phyloP scores from a whole-genome alignment of 2,113 vertebrate species.

The Rhinopomastus cyanomelas region DNA sequence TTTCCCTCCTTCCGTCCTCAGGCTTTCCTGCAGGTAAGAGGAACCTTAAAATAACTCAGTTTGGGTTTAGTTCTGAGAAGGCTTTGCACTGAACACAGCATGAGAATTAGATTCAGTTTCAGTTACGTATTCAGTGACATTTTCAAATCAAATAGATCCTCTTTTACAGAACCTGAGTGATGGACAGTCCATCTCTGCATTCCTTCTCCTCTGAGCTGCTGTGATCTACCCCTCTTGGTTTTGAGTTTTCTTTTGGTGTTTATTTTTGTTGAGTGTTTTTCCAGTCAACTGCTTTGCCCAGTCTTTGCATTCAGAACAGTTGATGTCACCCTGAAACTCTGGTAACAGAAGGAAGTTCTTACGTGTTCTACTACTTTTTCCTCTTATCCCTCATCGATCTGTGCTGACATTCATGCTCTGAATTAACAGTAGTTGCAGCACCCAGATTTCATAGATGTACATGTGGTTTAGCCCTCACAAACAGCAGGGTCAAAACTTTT shows the following conservation, averaged over 20 bases:
- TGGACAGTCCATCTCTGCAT: neutral
- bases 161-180: neutral
- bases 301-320: neutral
- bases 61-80: neutral
- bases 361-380: neutral
- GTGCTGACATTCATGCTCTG: neutral
- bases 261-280: neutral
- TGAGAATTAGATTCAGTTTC: neutral
- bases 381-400: neutral
- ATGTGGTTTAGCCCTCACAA: constrained; percentile 5
- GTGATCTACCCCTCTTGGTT: neutral
- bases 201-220: neutral
- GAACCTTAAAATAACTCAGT: neutral
- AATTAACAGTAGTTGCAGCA: constrained; percentile 40
- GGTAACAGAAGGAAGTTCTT: neutral
- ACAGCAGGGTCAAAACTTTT: neutral
- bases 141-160: neutral
- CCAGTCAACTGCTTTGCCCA: neutral
- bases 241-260: neutral
- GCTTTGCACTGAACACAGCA: neutral
- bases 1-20: neutral
- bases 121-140: neutral
- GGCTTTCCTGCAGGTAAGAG: neutral
- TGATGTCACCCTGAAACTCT: neutral
- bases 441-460: constrained; percentile 3